phyloP scores from a whole-genome alignment of 1,140 invertebrate genomes.

The Vanessa atalanta region DNA sequence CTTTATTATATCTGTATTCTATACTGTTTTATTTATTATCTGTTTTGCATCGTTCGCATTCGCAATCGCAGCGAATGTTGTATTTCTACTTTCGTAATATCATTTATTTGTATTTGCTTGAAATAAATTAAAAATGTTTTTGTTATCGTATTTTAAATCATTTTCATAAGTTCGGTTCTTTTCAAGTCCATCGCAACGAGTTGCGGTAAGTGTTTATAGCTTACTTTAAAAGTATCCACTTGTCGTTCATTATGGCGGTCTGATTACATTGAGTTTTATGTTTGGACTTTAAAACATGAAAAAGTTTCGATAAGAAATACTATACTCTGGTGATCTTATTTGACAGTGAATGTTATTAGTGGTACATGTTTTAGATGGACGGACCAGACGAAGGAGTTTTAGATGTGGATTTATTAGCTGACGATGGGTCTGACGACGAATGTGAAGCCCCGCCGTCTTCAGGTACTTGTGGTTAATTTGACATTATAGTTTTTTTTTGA shows the following conservation, averaged over 20 bases:
- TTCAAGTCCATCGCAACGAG: slow-evolving; percentile 66
- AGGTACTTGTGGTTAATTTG: slow-evolving; percentile 49
- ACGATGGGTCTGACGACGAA: slow-evolving; percentile 78
- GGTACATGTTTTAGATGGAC: slow-evolving; percentile 68
- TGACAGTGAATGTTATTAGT: slow-evolving; percentile 20
- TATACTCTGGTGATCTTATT: slow-evolving; percentile 28
- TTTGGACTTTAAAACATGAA: slow-evolving; percentile 32
- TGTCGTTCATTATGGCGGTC: slow-evolving; percentile 79
- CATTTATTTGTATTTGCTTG: slow-evolving; percentile 35
- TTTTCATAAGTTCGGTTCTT: slow-evolving; percentile 56
- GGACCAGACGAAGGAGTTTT: slow-evolving; percentile 73
- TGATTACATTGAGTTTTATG: slow-evolving; percentile 59
- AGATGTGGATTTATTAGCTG: slow-evolving; percentile 75
- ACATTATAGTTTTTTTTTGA: neutral
- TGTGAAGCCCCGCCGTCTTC: slow-evolving; percentile 77
- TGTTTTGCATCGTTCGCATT: slow-evolving; percentile 48
- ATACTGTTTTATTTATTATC: slow-evolving; percentile 32
- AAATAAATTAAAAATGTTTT: slow-evolving; percentile 44
- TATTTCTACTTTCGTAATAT: slow-evolving; percentile 49
- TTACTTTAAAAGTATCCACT: slow-evolving; percentile 60
- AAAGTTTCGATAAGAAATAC: neutral
- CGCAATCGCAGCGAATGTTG: slow-evolving; percentile 51
- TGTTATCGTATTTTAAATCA: slow-evolving; percentile 41
- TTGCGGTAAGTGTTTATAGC: slow-evolving; percentile 72
- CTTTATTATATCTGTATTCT: slow-evolving; percentile 4